These are phyloP conservation scores for Tapirus indicus DNA, from an alignment of 2,797 vertebrate species.

Conservation along the genomic window DNA sequence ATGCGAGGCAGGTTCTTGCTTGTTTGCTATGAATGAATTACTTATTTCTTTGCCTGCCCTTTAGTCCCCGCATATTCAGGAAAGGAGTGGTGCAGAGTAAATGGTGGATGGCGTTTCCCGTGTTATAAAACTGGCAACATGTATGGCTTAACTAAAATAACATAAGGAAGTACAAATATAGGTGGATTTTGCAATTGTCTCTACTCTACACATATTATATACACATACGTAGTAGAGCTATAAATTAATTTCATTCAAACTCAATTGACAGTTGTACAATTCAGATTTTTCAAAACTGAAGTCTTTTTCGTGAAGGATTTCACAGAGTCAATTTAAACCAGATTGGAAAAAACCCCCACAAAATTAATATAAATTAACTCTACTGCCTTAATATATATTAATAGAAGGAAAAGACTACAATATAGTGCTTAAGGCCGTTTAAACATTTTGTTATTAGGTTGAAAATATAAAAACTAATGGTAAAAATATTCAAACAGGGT, in stretches of 20 bases:
- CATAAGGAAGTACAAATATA: conserved; percentile 3
- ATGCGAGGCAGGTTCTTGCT: conserved; percentile 64
- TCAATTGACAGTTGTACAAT: conserved; percentile 18
- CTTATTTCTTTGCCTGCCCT: conserved; percentile 90
- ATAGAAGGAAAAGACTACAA: neutral
- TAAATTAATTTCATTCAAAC: conserved; percentile 35
- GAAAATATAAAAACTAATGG: conserved; percentile 6
- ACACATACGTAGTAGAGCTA: neutral
- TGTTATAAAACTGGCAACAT: conserved; percentile 80
- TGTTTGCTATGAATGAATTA: conserved; percentile 88
- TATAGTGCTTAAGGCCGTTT: neutral
- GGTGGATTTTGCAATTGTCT: neutral
- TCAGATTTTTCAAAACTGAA: conserved; percentile 47
- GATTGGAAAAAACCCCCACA: neutral
- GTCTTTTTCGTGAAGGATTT: conserved; percentile 21
- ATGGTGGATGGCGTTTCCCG: conserved; percentile 87
- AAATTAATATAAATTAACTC: conserved; percentile 51
- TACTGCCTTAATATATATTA: conserved; percentile 15
- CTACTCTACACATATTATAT: neutral
- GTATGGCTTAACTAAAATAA: conserved; percentile 45
- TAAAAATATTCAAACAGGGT: conserved; percentile 23
- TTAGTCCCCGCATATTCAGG: conserved; percentile 85
- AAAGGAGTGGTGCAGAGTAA: conserved; percentile 86
- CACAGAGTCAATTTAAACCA: conserved; percentile 15
- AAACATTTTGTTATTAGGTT: neutral